These are phyloP conservation scores for Coptotermes formosanus DNA, from an alignment of 1,140 invertebrate genomes.

Conservation along the genomic window DNA sequence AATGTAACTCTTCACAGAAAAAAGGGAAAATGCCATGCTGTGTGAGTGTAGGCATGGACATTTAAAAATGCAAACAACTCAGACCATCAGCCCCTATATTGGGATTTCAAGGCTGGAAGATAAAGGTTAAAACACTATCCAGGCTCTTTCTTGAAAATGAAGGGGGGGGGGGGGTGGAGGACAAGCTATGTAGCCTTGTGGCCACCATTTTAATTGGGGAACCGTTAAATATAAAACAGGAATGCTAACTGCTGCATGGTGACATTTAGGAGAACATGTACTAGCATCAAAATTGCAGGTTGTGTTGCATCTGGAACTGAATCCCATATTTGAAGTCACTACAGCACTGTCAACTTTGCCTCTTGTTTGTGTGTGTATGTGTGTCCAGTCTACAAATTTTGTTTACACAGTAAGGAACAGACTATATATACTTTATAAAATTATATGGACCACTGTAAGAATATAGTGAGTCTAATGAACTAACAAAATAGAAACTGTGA, in stretches of 20 bases:
- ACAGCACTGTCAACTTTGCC: background rate
- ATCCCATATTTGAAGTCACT: background rate
- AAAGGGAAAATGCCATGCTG: too few species aligned
- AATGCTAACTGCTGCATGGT: too few species aligned
- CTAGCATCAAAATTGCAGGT: background rate
- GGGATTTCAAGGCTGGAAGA: too few species aligned
- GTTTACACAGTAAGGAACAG: background rate
- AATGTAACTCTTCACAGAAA: too few species aligned
- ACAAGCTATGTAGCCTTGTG: too few species aligned
- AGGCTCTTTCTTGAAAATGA: background rate
- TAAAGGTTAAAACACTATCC: background rate
- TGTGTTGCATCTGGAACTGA: background rate
- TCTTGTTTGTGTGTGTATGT: background rate
- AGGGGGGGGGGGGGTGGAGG: background rate
- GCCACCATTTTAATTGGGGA: too few species aligned
- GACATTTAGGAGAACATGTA: too few species aligned
- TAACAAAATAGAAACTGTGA: conserved; percentile 13
- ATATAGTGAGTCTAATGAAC: background rate
- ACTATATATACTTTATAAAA: background rate
- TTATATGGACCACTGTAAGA: background rate
- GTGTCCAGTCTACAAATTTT: background rate
- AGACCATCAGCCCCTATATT: too few species aligned
- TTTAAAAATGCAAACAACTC: too few species aligned
- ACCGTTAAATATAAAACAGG: too few species aligned
- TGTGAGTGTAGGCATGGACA: too few species aligned